Evolutionary conservation across 2,113 vertebrate genomes (phyloP), one percentile per base, ranked within the genome.

Genomic region (Zingel zingel): DNA sequence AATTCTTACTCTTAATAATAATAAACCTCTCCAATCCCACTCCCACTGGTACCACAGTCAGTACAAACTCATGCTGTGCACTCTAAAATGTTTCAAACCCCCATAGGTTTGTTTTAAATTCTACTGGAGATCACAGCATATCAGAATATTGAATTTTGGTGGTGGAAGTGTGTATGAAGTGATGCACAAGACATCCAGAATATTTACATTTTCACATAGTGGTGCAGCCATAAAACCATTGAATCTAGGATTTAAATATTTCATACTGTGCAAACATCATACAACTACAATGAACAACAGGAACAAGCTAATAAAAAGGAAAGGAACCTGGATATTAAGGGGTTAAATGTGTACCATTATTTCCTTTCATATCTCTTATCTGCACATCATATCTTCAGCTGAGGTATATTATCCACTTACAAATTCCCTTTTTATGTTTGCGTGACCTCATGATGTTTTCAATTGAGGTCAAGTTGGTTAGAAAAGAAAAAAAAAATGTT

Each of bases 381-480:
- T 39, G 10, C 36, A 39, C 36, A 39, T 10, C 36, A 10, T 39
- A 39, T 39, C 36, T 39, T 39, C 9, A 9, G 36, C 39, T 39
- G 36, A 39, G 36, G 36, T 39, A 39, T 39, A 39, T 39, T 39
- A 39, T 69, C 15, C 33, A 39, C 39, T 39, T 19, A 68, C 5
- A 56, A 75, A 51, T 33, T 14, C 12, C 8, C 12, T n/a, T 45
- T 51, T 30, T 6, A 36, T 57, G 18, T 27, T 66, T 53, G 39
- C 59, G 61, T 39, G 50, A 77, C 51, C 68, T 54, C 33, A 18
- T 63, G 43, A 71, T 70, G 57, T 69, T 84, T 81, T 74, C 27
- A 57, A 23, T 61, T 57, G 7, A 70, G 23, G 39, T 58, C 18
- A 50, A 13, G 12, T 6, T 47, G 48, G 43, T 51, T 51, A 18